Conservation (phyloP, 2,797 vertebrate genomes). For the Muraenolepis orangiensis region DNA sequence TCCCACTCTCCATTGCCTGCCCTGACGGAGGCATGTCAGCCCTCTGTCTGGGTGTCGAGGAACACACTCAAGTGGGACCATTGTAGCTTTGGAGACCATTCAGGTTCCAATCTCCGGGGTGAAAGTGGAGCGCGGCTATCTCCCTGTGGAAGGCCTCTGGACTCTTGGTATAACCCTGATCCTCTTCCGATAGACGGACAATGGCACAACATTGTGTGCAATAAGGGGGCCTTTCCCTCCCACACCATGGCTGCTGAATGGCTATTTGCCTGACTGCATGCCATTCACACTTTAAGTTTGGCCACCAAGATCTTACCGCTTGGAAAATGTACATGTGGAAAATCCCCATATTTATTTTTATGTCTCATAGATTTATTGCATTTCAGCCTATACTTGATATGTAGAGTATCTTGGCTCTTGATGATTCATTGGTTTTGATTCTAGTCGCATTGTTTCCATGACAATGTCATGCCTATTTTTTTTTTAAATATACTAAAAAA, state of each 20-base stretch:
- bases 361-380: neutral
- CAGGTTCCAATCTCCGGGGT: conserved; percentile 56
- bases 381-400: neutral
- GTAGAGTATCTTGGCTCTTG: too few species aligned
- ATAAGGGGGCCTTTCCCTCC: conserved; percentile 34
- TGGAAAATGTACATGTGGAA: neutral
- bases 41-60: neutral
- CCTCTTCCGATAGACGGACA: conserved; percentile 56
- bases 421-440: neutral
- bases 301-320: neutral
- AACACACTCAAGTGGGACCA: conserved; percentile 19
- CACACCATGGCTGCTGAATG: conserved; percentile 34
- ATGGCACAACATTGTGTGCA: conserved; percentile 37
- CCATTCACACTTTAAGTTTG: neutral
- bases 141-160: conserved; percentile 30
- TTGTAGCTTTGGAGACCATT: conserved; percentile 53
- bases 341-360: conserved; percentile 1
- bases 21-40: neutral
- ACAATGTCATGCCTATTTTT: neutral
- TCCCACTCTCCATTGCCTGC: neutral
- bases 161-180: conserved; percentile 51
- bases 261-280: neutral
- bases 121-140: conserved; percentile 59
- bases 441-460: neutral
- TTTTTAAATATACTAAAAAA: neutral